Percentiles rank a stretch among this genome's conserved stretches.
Conservation (phyloP, 2,797 vertebrate genomes). For the Coregonus suidteri region DNA sequence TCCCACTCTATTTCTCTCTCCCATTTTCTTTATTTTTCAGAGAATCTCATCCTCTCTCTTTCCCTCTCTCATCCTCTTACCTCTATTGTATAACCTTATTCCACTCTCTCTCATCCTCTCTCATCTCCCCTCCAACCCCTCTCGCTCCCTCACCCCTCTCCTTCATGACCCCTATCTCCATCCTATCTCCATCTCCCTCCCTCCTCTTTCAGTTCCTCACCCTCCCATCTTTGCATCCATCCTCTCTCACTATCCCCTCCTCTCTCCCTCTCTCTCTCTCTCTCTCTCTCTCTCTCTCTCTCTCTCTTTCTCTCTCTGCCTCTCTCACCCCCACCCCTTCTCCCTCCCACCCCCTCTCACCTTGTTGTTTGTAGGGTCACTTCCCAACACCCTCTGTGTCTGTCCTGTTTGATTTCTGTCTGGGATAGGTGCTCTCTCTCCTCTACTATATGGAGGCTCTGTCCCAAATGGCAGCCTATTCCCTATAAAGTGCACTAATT, state of each 20-base stretch:
- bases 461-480: no score
- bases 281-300: background rate
- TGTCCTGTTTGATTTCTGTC: constrained; percentile 25
- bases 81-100: background rate
- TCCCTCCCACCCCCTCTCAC: background rate
- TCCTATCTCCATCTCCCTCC: background rate
- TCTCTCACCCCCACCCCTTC: background rate
- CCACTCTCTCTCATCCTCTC: no score
- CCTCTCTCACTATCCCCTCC: background rate
- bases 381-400: background rate
- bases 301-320: background rate
- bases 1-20: background rate
- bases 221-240: background rate
- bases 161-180: no score
- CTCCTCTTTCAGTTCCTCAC: background rate
- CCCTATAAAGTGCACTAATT: no score
- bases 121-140: no score
- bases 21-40: background rate
- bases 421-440: constrained; percentile 13
- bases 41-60: background rate
- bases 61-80: background rate
- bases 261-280: no score
- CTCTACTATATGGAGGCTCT: background rate
- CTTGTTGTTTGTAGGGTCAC: constrained; percentile 12
- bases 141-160: background rate